Conservation (phyloP, 2,888 invertebrate species). For the Netelia fuscicornis region DNA sequence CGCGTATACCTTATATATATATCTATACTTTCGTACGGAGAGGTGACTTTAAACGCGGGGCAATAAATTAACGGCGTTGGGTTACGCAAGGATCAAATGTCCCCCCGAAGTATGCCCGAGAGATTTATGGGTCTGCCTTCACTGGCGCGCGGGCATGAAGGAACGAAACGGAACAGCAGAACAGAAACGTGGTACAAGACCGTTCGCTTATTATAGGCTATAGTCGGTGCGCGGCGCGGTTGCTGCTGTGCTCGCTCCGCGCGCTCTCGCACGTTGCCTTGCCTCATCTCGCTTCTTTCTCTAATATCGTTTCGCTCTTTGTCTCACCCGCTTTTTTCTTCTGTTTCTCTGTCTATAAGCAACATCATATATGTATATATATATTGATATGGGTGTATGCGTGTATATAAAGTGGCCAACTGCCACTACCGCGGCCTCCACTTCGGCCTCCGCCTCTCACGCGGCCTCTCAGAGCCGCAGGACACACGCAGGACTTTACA, state of each 20-base stretch:
- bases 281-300: slow-evolving; percentile 29
- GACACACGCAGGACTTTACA: slow-evolving; percentile 83
- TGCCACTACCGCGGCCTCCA: slow-evolving; percentile 69
- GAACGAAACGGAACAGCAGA: slow-evolving; percentile 81
- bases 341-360: slow-evolving; percentile 31
- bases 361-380: slow-evolving; percentile 22
- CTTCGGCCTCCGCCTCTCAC: slow-evolving; percentile 65
- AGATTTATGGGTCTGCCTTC: slow-evolving; percentile 84
- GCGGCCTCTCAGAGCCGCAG: slow-evolving; percentile 77
- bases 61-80: slow-evolving; percentile 85
- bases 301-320: slow-evolving; percentile 34
- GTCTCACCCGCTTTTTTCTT: slow-evolving; percentile 31
- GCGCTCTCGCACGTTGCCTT: slow-evolving; percentile 22
- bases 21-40: slow-evolving; percentile 60
- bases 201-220: slow-evolving; percentile 84
- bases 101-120: slow-evolving; percentile 83
- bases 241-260: slow-evolving; percentile 68
- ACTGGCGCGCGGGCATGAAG: slow-evolving; percentile 81
- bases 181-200: slow-evolving; percentile 79
- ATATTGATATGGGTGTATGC: neutral
- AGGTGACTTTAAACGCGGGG: slow-evolving; percentile 85
- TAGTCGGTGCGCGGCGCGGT: slow-evolving; percentile 76
- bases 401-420: slow-evolving; percentile 20
- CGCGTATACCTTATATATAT: slow-evolving; percentile 13
- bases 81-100: slow-evolving; percentile 85